Conservation (phyloP, 2,797 vertebrate genomes). For the Microctenopoma stevenorrisi region DNA sequence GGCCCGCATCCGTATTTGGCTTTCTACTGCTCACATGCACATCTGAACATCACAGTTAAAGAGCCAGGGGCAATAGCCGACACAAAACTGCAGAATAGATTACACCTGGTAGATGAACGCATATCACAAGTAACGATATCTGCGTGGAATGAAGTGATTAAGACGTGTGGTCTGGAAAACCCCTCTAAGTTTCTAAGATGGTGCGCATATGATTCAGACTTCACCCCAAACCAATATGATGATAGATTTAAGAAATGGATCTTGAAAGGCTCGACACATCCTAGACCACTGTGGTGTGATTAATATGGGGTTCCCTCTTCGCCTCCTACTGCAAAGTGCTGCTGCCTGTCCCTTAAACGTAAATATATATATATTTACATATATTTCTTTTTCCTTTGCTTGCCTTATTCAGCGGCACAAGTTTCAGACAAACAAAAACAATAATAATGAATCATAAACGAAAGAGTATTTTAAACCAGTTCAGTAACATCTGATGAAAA, state of each 20-base stretch:
- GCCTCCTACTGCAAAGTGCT: conserved; percentile 17
- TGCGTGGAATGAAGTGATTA: too few relatives aligned
- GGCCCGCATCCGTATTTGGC: neutral
- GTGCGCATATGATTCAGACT: too few relatives aligned
- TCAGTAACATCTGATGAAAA: too few relatives aligned
- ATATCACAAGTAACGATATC: too few relatives aligned
- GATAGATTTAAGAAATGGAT: too few relatives aligned
- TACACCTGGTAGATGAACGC: too few relatives aligned
- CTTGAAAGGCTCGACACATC: neutral
- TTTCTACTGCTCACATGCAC: conserved; percentile 47
- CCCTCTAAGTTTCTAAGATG: too few relatives aligned
- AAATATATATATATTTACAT: neutral
- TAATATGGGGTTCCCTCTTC: conserved; percentile 20
- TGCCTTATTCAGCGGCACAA: too few relatives aligned
- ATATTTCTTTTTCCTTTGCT: neutral
- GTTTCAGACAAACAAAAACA: neutral
- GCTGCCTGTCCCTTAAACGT: conserved; percentile 1
- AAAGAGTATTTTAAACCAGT: too few relatives aligned
- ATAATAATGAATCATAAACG: neutral
- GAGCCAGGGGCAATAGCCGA: conserved; percentile 27
- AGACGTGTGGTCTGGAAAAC: too few relatives aligned
- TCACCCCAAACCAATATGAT: too few relatives aligned
- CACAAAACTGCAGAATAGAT: conserved; percentile 4
- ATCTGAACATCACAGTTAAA: conserved; percentile 35
- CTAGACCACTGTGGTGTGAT: conserved; percentile 2